Evolutionary conservation across 2,888 invertebrate genomes (phyloP), one percentile per base, ranked within the genome.

Genomic region (Operophtera brumata): DNA sequence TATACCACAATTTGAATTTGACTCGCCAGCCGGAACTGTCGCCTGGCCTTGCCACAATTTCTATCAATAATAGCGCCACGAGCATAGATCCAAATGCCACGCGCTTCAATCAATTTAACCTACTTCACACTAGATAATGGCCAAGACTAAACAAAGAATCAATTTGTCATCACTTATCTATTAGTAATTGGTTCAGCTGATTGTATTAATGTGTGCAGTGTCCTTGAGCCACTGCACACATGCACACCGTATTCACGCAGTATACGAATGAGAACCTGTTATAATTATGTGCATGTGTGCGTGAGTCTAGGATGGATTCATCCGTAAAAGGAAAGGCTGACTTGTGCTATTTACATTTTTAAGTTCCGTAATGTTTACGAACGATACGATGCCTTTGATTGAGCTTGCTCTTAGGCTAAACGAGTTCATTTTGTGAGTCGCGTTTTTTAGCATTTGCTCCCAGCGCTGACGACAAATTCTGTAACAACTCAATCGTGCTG

Each of bases 71-170:
- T 9, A 28, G 2, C 28, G 28, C 28, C 2, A 28, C 9, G 6
- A 28, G 9, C 28, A 28, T 9, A 8, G 28, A 30, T 7, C 30
- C 30, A 20, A 20, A 4, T 20, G 20, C 54, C 52, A 48, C 42
- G 39, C 25, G 46, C 50, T 32, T 28, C 42, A 54, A 58, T 52
- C 52, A 54, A 55, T 48, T 58, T 56, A 57, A 52, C 56, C 56
- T 43, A 62, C 47, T 47, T 51, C 26, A 11, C 39, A 20, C 26
- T 30, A 52, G 60, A 60, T 58, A 59, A 54, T 12, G 34, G 35
- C 14, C 28, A 43, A 59, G 57, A 54, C 55, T 53, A 43, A 59
- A 62, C 54, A 57, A 51, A 53, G 40, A 39, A 43, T 50, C 48
- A 48, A 59, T 59, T 56, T 43, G 48, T 40, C 37, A 13, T 13